Percentiles rank a stretch among this genome's conserved stretches.
Evolutionary conservation across 2,113 vertebrate genomes (phyloP).

Genomic region (Dicrurus megarhynchus): DNA sequence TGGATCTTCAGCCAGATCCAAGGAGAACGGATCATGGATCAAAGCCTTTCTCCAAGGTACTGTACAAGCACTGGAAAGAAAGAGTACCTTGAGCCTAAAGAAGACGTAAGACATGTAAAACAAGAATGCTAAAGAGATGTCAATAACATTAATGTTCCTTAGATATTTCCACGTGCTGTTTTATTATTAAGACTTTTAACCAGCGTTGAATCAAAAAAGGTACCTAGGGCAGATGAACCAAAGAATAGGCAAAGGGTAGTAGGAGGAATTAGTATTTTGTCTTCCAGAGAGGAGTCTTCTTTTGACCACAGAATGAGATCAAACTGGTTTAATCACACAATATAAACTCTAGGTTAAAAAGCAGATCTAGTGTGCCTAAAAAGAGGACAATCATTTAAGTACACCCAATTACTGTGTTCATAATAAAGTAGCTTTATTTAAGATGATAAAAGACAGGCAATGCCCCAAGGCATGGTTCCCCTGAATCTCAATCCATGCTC

Average conservation of each 20-base stretch:
- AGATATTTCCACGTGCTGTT: neutral
- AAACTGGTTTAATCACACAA: neutral
- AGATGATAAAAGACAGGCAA: neutral
- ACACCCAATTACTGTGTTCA: neutral
- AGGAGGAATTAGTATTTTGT: neutral
- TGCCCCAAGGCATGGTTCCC: neutral
- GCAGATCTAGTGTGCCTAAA: neutral
- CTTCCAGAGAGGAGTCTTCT: neutral
- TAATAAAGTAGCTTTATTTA: conserved; percentile 8
- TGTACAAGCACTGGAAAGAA: neutral
- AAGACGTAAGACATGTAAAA: neutral
- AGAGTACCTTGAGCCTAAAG: neutral
- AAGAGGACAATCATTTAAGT: neutral
- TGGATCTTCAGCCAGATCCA: neutral
- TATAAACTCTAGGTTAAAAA: neutral
- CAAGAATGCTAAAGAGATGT: neutral
- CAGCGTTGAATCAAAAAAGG: neutral
- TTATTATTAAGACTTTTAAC: neutral
- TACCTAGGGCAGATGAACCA: neutral
- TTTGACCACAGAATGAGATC: neutral
- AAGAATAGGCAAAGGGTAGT: neutral
- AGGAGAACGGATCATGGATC: neutral
- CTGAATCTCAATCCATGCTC: neutral
- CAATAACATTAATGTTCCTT: neutral
- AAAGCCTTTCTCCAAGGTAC: neutral